Conservation (phyloP, 2,888 invertebrate genomes). For the Drosophila mulleri region DNA sequence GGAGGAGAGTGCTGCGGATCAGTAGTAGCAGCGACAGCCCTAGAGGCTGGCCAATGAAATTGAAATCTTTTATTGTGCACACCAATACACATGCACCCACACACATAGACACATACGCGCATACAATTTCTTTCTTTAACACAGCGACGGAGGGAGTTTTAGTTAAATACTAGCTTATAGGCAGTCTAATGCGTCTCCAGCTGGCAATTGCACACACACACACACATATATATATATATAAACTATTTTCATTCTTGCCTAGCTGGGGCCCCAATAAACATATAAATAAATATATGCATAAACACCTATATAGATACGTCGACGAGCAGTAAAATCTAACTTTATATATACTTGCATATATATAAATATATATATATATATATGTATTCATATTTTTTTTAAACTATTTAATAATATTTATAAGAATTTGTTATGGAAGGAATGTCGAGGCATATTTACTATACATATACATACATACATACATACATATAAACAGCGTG, state of each 20-base stretch:
- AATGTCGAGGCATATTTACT: no score
- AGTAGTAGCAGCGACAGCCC: slow-evolving; percentile 30
- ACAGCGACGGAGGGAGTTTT: slow-evolving; percentile 1
- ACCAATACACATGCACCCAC: slow-evolving; percentile 4
- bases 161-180: slow-evolving; percentile 32
- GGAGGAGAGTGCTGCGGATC: neutral
- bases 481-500: no score
- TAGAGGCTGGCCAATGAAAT: slow-evolving; percentile 23
- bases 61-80: neutral
- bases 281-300: neutral
- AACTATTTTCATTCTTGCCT: neutral
- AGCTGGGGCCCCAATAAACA: neutral
- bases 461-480: no score
- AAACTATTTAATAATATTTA: slow-evolving; percentile 34
- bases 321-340: slow-evolving; percentile 5
- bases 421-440: slow-evolving; percentile 48
- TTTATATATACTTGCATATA: neutral
- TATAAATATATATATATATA: neutral
- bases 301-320: neutral
- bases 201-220: slow-evolving; percentile 9
- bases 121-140: slow-evolving; percentile 2
- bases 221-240: neutral
- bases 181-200: slow-evolving; percentile 8
- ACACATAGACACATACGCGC: slow-evolving; percentile 5
- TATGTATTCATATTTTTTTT: slow-evolving; percentile 32